Evolutionary conservation across 2,888 invertebrate genomes (phyloP), one percentile per base, ranked within the genome.

Genomic region (Noctua janthe): DNA sequence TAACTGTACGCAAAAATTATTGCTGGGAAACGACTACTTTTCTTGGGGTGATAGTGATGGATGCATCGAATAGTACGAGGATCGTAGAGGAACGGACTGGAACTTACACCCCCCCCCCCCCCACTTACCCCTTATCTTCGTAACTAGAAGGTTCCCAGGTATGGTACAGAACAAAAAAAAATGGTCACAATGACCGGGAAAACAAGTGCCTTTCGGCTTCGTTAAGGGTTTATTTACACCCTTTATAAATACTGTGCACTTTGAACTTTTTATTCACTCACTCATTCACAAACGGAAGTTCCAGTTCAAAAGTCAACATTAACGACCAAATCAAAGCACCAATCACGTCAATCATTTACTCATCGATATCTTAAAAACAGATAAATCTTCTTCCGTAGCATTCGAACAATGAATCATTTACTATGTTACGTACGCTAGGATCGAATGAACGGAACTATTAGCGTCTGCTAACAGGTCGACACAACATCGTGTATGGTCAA

Each of bases 391-490:
- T 69, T 47, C 67, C 49, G 15, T 71, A 69, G 51, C 49, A 74
- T 67, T 62, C 47, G 17, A 29, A 71, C 74, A 70, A 84, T 87
- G 89, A 87, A 72, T 88, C 87, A 88, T 88, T 81, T 82, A 89
- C 80, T 84, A 76, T n/a, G 72, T 47, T 71, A 78, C 80, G 39
- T 76, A 76, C 74, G 51, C 56, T 51, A 71, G 73, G 74, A 83
- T 87, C 86, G 88, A 91, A 91, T 87, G 90, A 89, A 89, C 89
- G 83, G 59, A 29, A 74, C 75, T 84, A 85, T 90, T 89, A 89
- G 78, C 79, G 56, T 49, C 43, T 73, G 79, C 83, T 90, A 90
- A 90, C 83, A 82, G 56, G 74, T 86, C 82, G 71, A 81, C 71
- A 83, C 35, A 80, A 85, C 81, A 80, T 11, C 1, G 39, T 85